Conservation (phyloP, 2,113 vertebrate genomes). For the Barnardius zonarius region DNA sequence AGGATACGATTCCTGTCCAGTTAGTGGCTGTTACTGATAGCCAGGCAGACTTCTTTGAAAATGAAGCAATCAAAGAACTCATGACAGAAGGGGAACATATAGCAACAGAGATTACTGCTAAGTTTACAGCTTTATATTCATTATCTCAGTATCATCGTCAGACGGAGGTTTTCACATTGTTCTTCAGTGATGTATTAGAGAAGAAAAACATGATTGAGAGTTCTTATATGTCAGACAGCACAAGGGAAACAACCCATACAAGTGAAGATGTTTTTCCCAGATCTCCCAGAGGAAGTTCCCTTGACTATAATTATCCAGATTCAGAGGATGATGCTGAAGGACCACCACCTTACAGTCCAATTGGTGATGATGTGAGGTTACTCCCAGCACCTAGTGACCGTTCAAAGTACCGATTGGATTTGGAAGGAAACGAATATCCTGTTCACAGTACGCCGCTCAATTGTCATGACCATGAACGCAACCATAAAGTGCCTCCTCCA, state of each 20-base stretch:
- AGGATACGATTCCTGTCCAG: slow-evolving; percentile 97
- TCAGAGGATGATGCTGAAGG: slow-evolving; percentile 97
- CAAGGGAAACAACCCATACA: slow-evolving; percentile 83
- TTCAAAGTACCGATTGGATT: slow-evolving; percentile 90
- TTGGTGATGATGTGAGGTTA: slow-evolving; percentile 95
- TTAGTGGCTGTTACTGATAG: slow-evolving; percentile 98
- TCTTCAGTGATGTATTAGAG: slow-evolving; percentile 95
- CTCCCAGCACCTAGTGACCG: slow-evolving; percentile 91
- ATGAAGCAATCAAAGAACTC: slow-evolving; percentile 94
- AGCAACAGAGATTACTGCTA: slow-evolving; percentile 94
- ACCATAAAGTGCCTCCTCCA: slow-evolving; percentile 99
- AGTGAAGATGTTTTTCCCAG: slow-evolving; percentile 90
- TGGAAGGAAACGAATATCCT: slow-evolving; percentile 97
- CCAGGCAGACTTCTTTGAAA: slow-evolving; percentile 98
- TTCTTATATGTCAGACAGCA: slow-evolving; percentile 88
- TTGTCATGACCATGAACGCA: slow-evolving; percentile 93
- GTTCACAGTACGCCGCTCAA: slow-evolving; percentile 90
- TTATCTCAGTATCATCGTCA: slow-evolving; percentile 97
- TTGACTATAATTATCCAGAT: slow-evolving; percentile 90
- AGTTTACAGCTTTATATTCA: slow-evolving; percentile 97
- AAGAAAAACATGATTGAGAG: slow-evolving; percentile 95
- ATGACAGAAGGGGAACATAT: slow-evolving; percentile 99
- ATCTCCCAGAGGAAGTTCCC: slow-evolving; percentile 89
- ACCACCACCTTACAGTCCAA: slow-evolving; percentile 96
- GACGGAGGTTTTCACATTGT: slow-evolving; percentile 94